These are phyloP conservation scores for Erebia epiphron DNA, from an alignment of 2,888 invertebrate genomes.

Conservation along the genomic window DNA sequence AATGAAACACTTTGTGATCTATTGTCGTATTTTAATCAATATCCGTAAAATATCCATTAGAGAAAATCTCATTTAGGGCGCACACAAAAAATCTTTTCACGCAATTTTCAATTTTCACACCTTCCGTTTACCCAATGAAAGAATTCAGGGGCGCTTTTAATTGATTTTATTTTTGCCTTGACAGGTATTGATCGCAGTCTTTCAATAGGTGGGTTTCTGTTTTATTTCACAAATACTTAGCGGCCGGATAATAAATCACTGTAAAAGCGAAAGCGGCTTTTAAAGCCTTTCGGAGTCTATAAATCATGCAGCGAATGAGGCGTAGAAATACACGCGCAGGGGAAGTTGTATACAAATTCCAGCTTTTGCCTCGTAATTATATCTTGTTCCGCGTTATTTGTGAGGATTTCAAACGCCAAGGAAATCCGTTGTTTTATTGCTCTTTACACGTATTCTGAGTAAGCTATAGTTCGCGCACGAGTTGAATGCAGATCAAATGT, in stretches of 20 bases:
- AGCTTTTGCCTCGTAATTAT: conserved; percentile 39
- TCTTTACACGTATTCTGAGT: conserved; percentile 14
- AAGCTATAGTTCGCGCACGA: too few species aligned
- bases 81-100: conserved; percentile 66
- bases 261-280: conserved; percentile 65
- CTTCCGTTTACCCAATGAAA: conserved; percentile 71
- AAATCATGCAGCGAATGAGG: conserved; percentile 67
- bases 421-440: conserved; percentile 30
- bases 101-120: conserved; percentile 71
- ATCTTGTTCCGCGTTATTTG: conserved; percentile 36
- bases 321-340: conserved; percentile 46
- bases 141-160: conserved; percentile 68
- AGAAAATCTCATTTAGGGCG: conserved; percentile 60
- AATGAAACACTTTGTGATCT: conserved; percentile 24
- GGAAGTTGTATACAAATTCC: conserved; percentile 41
- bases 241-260: conserved; percentile 70
- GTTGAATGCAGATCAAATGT: too few species aligned
- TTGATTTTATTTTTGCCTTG: conserved; percentile 71
- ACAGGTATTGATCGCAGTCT: conserved; percentile 74
- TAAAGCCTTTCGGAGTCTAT: conserved; percentile 66
- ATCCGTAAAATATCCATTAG: conserved; percentile 52
- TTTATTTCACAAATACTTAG: conserved; percentile 70
- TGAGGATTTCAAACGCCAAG: conserved; percentile 31
- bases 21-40: conserved; percentile 37
- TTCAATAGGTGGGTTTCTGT: conserved; percentile 68